A percentile compares a stretch with the other conserved stretches of the same genome.
Evolutionary conservation across 2,888 invertebrate species (phyloP).

Genomic region (Agonopterix subpropinquella): DNA sequence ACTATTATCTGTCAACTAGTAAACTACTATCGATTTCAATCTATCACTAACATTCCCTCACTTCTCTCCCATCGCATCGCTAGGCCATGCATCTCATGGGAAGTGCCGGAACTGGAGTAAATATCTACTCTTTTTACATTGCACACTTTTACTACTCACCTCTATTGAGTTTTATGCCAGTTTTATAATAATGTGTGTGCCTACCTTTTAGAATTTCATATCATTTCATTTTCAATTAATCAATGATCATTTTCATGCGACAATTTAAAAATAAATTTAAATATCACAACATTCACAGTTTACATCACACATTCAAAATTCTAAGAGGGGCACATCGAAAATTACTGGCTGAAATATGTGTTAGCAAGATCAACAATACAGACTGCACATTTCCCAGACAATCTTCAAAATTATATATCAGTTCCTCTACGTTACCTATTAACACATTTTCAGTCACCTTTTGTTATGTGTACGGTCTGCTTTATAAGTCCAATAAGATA

Average conservation of each 20-base stretch:
- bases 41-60: constrained; percentile 59
- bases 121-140: constrained; percentile 77
- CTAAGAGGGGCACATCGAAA: constrained; percentile 28
- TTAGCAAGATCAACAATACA: constrained; percentile 12
- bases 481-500: too few relatives aligned
- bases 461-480: neutral
- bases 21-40: neutral
- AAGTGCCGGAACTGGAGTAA: constrained; percentile 92
- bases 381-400: constrained; percentile 6
- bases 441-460: constrained; percentile 42
- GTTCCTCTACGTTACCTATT: neutral
- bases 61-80: constrained; percentile 60
- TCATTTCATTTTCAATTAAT: neutral
- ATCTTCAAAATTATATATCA: neutral
- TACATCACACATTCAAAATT: constrained; percentile 10
- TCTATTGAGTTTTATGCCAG: constrained; percentile 27
- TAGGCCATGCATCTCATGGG: constrained; percentile 96
- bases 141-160: constrained; percentile 60
- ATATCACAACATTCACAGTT: neutral
- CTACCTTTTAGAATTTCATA: constrained; percentile 27
- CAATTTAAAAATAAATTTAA: constrained; percentile 1
- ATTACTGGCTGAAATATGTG: constrained; percentile 36
- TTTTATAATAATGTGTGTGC: constrained; percentile 23
- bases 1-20: neutral
- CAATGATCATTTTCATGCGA: constrained; percentile 2